phyloP scores from a whole-genome alignment of 2,888 invertebrate genomes.

The Chalcis sispes region DNA sequence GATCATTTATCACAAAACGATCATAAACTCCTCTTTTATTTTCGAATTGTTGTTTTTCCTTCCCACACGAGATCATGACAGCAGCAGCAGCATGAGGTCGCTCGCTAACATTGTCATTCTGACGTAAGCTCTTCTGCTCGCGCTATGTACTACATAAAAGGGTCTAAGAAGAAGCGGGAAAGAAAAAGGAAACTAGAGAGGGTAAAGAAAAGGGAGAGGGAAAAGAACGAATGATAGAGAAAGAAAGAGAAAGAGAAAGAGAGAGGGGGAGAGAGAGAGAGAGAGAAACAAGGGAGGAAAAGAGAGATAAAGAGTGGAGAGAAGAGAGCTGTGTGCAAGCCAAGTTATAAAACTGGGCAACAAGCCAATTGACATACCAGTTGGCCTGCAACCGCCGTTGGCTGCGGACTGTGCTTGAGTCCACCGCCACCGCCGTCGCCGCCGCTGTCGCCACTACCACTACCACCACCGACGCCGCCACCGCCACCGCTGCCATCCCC shows the following conservation, averaged over 20 bases:
- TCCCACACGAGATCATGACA: neutral
- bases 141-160: constrained; percentile 42
- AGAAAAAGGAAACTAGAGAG: constrained; percentile 43
- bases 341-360: constrained; percentile 76
- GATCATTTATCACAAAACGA: neutral
- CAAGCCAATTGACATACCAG: constrained; percentile 74
- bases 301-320: constrained; percentile 59
- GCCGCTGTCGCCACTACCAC: neutral
- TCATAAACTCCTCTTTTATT: neutral
- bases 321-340: constrained; percentile 57
- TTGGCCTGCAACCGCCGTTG: constrained; percentile 71
- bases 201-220: constrained; percentile 57
- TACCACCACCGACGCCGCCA: neutral
- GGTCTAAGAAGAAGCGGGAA: constrained; percentile 36
- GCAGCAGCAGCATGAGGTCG: constrained; percentile 23
- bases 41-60: neutral
- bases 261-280: constrained; percentile 46
- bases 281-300: constrained; percentile 32
- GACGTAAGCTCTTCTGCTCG: constrained; percentile 64
- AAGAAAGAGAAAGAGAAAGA: constrained; percentile 30
- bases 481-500: neutral
- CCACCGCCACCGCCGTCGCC: neutral
- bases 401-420: constrained; percentile 63
- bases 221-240: constrained; percentile 19
- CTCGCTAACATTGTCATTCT: constrained; percentile 60